Percentiles rank a stretch among this genome's conserved stretches.
Conservation (phyloP, 92 coral and sea anemone genomes). For the Montipora capitata region DNA sequence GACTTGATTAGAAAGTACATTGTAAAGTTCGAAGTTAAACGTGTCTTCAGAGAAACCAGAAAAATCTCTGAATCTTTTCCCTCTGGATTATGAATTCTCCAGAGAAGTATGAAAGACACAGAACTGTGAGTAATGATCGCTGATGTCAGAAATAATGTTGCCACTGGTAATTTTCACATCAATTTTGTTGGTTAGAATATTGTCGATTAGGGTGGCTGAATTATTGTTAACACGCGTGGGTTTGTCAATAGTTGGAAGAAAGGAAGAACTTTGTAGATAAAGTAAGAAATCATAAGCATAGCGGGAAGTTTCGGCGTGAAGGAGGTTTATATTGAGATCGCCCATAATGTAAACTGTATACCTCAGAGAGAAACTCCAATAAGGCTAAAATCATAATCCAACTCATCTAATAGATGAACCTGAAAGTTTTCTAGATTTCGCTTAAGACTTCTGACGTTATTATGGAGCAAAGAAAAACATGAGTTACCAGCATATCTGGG, state of each 20-base stretch:
- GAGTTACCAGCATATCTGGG: background rate
- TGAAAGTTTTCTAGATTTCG: constrained; percentile 56
- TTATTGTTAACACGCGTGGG: constrained; percentile 59
- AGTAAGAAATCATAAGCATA: constrained; percentile 49
- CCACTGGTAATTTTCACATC: constrained; percentile 9
- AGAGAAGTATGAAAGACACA: constrained; percentile 29
- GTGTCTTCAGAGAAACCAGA: too few relatives aligned
- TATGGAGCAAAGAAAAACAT: constrained; percentile 49
- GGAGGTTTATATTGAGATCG: constrained; percentile 49
- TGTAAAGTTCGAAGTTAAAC: too few relatives aligned
- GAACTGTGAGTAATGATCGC: too few relatives aligned
- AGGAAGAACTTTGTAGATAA: too few relatives aligned
- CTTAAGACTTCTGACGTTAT: constrained; percentile 62
- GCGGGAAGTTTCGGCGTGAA: too few relatives aligned
- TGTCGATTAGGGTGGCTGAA: constrained; percentile 71
- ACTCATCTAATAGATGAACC: too few relatives aligned
- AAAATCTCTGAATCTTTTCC: background rate
- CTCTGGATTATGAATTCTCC: background rate
- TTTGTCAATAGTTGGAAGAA: constrained; percentile 70
- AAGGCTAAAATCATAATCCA: constrained; percentile 50
- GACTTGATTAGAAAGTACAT: too few relatives aligned
- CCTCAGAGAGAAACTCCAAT: constrained; percentile 57
- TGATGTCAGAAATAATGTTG: too few relatives aligned
- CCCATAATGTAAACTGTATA: constrained; percentile 47
- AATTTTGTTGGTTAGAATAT: constrained; percentile 53